A percentile compares a stretch with the other conserved stretches of the same genome.
phyloP scores from a whole-genome alignment of 2,888 invertebrate genomes.

The Bursaphelenchus okinawaensis region DNA sequence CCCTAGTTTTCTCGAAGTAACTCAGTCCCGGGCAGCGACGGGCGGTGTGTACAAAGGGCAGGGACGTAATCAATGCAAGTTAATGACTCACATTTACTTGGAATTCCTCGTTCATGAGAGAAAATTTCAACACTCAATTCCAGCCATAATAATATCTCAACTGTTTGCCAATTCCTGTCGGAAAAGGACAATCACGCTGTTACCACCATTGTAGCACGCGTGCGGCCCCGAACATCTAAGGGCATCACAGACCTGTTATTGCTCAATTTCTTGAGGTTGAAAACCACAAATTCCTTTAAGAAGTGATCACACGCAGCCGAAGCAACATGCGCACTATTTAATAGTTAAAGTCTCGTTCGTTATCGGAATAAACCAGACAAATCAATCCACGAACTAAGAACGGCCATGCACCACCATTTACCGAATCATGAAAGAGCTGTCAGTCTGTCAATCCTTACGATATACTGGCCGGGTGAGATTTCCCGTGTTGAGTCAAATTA shows the following conservation, averaged over 20 bases:
- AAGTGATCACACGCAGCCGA: conserved; percentile 33
- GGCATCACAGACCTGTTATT: conserved; percentile 69
- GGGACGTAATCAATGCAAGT: conserved; percentile 69
- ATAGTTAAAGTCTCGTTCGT: conserved; percentile 69
- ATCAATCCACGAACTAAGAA: conserved; percentile 71
- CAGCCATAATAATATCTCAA: conserved; percentile 69
- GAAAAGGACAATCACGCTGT: conserved; percentile 60
- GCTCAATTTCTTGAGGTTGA: conserved; percentile 65
- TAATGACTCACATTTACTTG: conserved; percentile 70
- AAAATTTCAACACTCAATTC: conserved; percentile 68
- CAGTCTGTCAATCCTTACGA: conserved; percentile 70
- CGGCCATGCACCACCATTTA: conserved; percentile 71
- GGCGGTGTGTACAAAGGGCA: conserved; percentile 71
- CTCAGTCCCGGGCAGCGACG: conserved; percentile 64
- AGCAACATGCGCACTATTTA: conserved; percentile 62
- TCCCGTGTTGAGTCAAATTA: conserved; percentile 71
- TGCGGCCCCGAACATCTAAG: conserved; percentile 67
- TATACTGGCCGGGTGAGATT: conserved; percentile 70
- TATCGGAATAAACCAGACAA: conserved; percentile 73
- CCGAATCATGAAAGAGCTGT: conserved; percentile 70
- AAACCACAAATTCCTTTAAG: conserved; percentile 67
- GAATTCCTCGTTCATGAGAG: conserved; percentile 67
- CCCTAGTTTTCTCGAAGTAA: conserved; percentile 24
- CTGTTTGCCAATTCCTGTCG: conserved; percentile 68
- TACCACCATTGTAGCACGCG: conserved; percentile 68